Evolutionary conservation across 2,797 vertebrate species (phyloP), one percentile per base, ranked within the genome.

Genomic region (Allobates femoralis): DNA sequence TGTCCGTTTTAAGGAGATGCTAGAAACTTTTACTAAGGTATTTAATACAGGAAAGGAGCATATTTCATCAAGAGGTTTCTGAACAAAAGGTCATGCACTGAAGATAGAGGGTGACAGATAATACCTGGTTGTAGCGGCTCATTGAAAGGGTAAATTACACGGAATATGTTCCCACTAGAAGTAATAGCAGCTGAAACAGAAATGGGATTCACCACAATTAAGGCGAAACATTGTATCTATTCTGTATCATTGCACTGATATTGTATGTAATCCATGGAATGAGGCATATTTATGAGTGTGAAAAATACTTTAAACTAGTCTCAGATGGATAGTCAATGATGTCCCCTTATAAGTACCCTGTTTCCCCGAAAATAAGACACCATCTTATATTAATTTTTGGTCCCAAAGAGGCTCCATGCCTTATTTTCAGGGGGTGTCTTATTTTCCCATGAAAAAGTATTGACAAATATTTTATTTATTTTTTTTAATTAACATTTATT

Each of bases 31-130:
- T 4, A 37, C 55, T 41, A 58, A 58, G 76, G 30, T 58, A 79
- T 79, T 58, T 79, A 79, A 60, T 32, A 37, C 23, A 60, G 53
- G 15, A 51, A 15, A 66, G 58, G 37, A 80, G 28, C 34, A 66
- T 80, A 64, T 80, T 26, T 80, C 60, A 80, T 80, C 10, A 19
- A 50, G 56, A 80, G n/a, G 58, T 80, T 80, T 62, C 41, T 30
- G 78, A 80, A 80, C 78, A 66, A 80, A 80, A 80, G 78, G 78
- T 80, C 58, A 80, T 28, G 60, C n/a, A 28, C n/a, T 80, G 78
- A 80, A 64, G 58, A 80, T 80, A 64, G 26, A 80, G 78, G 78
- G 37, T 66, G 60, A 62, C 78, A 66, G 58, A 41, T 80, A 66
- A 79, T 66, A 60, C 23, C 78, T 60, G 34, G 41, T 21, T 79